Evolutionary conservation across 2,113 vertebrate genomes (phyloP).

Genomic region (Corythoichthys haematopterus): DNA sequence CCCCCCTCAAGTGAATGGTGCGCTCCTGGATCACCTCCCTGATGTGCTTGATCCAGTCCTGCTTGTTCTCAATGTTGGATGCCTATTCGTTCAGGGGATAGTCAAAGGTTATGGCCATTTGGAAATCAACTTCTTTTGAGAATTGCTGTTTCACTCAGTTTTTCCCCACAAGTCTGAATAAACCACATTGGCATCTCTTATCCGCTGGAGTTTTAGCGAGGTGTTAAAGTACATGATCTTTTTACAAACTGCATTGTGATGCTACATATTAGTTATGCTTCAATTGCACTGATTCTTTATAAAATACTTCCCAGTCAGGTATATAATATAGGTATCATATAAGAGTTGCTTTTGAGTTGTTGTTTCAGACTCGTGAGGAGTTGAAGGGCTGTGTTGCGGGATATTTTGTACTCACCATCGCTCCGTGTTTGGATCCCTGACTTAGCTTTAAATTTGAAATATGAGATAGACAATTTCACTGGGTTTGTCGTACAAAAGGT

Average conservation of each 20-base stretch:
- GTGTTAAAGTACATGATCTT: neutral
- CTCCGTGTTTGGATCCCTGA: slow-evolving; percentile 83
- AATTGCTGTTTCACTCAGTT: slow-evolving; percentile 35
- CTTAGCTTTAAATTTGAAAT: slow-evolving; percentile 79
- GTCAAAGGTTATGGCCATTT: slow-evolving; percentile 4
- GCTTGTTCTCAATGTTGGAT: slow-evolving; percentile 97
- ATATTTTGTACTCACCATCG: slow-evolving; percentile 76
- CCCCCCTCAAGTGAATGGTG: slow-evolving; percentile 94
- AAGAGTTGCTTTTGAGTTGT: slow-evolving; percentile 17
- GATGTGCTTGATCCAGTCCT: slow-evolving; percentile 99
- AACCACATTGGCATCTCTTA: slow-evolving; percentile 11
- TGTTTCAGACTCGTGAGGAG: slow-evolving; percentile 48
- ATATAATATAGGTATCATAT: neutral
- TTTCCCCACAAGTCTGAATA: slow-evolving; percentile 45
- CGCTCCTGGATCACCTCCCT: slow-evolving; percentile 97
- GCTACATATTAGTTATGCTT: neutral
- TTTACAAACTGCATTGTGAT: neutral
- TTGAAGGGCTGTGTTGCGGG: slow-evolving; percentile 57
- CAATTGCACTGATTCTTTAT: too few species aligned
- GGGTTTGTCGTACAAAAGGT: slow-evolving; percentile 51
- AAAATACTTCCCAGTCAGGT: neutral
- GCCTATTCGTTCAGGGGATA: slow-evolving; percentile 70
- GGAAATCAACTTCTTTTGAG: neutral
- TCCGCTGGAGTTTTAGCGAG: neutral
- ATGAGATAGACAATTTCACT: slow-evolving; percentile 79